A percentile compares a stretch with the other conserved stretches of the same genome.
Evolutionary conservation across 2,888 invertebrate species (phyloP).

Genomic region (Lycia hirtaria): DNA sequence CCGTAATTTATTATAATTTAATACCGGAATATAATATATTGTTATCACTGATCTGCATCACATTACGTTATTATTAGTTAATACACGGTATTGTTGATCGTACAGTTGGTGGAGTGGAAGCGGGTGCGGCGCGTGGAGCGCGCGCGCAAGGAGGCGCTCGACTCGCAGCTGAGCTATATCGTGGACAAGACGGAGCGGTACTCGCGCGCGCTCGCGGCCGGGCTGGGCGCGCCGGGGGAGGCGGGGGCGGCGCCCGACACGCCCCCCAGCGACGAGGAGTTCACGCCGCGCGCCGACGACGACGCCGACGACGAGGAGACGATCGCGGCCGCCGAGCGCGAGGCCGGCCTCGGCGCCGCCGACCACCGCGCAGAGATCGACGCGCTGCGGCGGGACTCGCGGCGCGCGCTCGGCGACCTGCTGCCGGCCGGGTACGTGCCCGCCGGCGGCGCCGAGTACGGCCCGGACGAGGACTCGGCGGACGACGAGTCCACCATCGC

Average conservation of each 20-base stretch:
- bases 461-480: slow-evolving; percentile 78
- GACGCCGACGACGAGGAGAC: slow-evolving; percentile 97
- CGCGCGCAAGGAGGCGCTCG: slow-evolving; percentile 96
- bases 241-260: slow-evolving; percentile 74
- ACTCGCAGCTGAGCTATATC: slow-evolving; percentile 98
- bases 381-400: slow-evolving; percentile 94
- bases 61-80: too few relatives aligned
- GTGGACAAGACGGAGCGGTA: slow-evolving; percentile 99
- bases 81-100: background rate
- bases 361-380: slow-evolving; percentile 90
- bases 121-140: slow-evolving; percentile 96
- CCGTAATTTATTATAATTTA: too few relatives aligned
- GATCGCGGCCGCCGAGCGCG: slow-evolving; percentile 93
- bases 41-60: too few relatives aligned
- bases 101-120: slow-evolving; percentile 95
- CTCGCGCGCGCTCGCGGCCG: slow-evolving; percentile 95
- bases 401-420: slow-evolving; percentile 94
- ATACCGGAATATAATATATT: too few relatives aligned
- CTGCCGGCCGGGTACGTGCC: slow-evolving; percentile 92
- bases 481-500: slow-evolving; percentile 84
- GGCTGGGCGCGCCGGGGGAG: slow-evolving; percentile 76
- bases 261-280: slow-evolving; percentile 88
- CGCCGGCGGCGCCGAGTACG: slow-evolving; percentile 44
- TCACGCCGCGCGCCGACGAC: slow-evolving; percentile 88
- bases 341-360: slow-evolving; percentile 84